Percentiles rank a stretch among this genome's conserved stretches.
Conservation (phyloP, 2,113 vertebrate genomes). For the Orthonyx spaldingii region DNA sequence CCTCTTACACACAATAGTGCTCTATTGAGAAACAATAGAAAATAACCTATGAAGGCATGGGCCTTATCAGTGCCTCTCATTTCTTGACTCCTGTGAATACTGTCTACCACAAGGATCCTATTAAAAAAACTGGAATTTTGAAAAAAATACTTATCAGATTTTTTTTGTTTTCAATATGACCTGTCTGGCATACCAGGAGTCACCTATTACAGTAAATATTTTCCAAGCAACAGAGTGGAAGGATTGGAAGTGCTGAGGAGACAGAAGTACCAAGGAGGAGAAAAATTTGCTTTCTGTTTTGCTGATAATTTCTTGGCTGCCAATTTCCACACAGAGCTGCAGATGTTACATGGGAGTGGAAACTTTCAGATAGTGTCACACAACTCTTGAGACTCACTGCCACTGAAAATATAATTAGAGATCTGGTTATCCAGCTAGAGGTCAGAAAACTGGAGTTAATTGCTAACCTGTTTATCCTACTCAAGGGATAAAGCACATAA, state of each 20-base stretch:
- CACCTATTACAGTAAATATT: neutral
- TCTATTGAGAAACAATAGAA: neutral
- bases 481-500: constrained; percentile 59
- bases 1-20: neutral
- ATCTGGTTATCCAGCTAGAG: constrained; percentile 64
- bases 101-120: neutral
- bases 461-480: constrained; percentile 69
- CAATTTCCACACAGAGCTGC: neutral
- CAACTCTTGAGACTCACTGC: constrained; percentile 51
- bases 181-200: neutral
- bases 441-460: constrained; percentile 65
- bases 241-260: neutral
- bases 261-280: neutral
- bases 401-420: constrained; percentile 63
- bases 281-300: neutral
- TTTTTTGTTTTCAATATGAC: neutral
- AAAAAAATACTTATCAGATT: neutral
- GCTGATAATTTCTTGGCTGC: neutral
- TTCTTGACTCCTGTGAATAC: neutral
- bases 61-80: neutral
- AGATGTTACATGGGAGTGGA: neutral
- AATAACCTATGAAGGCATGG: neutral
- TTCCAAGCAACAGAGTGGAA: neutral
- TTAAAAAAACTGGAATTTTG: neutral
- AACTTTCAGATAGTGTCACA: constrained; percentile 22